Evolutionary conservation across 1,140 invertebrate species (phyloP).

Genomic region (Trichoplusia ni): DNA sequence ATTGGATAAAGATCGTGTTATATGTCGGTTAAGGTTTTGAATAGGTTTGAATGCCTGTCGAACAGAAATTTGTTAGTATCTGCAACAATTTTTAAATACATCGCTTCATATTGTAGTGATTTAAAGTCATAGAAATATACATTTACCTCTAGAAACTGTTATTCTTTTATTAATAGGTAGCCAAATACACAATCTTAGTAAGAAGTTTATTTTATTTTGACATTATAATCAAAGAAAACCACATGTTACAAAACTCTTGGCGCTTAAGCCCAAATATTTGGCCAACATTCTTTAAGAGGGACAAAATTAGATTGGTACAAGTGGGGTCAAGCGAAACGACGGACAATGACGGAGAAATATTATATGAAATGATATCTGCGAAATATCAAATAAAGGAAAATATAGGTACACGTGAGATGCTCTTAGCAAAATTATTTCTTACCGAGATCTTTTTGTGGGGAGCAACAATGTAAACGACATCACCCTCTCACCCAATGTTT

Average conservation of each 20-base stretch:
- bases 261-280: conserved; percentile 37
- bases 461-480: background rate
- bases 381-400: conserved; percentile 11
- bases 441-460: background rate
- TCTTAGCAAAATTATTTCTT: conserved; percentile 11
- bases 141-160: no score
- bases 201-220: no score
- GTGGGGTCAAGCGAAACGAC: conserved; percentile 66
- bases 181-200: no score
- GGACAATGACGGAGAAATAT: conserved; percentile 52
- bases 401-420: conserved; percentile 16
- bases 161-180: no score
- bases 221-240: no score
- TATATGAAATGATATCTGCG: conserved; percentile 57
- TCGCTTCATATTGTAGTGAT: no score
- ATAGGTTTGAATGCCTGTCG: no score
- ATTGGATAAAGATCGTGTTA: conserved; percentile 32
- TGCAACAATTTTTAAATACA: no score
- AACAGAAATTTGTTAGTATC: no score
- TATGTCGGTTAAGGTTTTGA: no score
- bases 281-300: conserved; percentile 39
- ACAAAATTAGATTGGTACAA: conserved; percentile 70
- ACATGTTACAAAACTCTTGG: conserved; percentile 18
- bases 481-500: background rate
- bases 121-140: no score